Base-by-base conservation (phyloP, 2,113 vertebrate species). In the Oostethus manadensis region DNA sequence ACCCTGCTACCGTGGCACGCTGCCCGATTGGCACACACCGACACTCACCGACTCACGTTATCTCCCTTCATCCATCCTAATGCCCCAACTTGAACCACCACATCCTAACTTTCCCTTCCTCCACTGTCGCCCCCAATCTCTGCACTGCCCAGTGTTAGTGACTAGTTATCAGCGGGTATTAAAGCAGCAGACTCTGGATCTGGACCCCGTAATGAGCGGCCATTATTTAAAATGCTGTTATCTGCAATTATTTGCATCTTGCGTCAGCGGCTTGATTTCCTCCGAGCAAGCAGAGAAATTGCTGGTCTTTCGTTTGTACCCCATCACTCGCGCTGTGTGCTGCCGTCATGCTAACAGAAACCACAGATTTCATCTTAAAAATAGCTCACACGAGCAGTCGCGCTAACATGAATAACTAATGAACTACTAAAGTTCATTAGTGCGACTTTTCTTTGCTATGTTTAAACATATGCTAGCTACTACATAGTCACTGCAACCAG, bases 161-260 rank as follows among this genome's bases (percentile, higher is more conserved):
- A 82, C 62, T 62, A 72, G 49, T 78, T 73, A 74, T 80, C 68
- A 67, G 26, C 56, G 29, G 47, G 74, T 74, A 80, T 81, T 69
- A 73, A 74, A 80, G 76, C 51, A 68, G 46, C 73, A 73, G 64
- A 77, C 66, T 68, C 58, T 58, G 26, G 33, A 35, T 53, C 56
- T 56, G 65, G 64, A 60, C 73, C 64, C 61, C 22, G 35, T 73
- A 76, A 80, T 81, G 74, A 77, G 73, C 64, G 50, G 62, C 47
- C 74, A 83, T 85, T 84, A 35, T 35, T 35, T 77, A 67, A 85
- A 77, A 76, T 33, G 49, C 64, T 44, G 65, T 69, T 79, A 68
- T 73, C 62, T 54, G 64, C 50, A 60, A 81, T 84, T 77, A 80
- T 80, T 76, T 74, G 58, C 61, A 35, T 50, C 69, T 65, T 65